Evolutionary conservation across 2,113 vertebrate species (phyloP).

Genomic region (Neotoma lepida): DNA sequence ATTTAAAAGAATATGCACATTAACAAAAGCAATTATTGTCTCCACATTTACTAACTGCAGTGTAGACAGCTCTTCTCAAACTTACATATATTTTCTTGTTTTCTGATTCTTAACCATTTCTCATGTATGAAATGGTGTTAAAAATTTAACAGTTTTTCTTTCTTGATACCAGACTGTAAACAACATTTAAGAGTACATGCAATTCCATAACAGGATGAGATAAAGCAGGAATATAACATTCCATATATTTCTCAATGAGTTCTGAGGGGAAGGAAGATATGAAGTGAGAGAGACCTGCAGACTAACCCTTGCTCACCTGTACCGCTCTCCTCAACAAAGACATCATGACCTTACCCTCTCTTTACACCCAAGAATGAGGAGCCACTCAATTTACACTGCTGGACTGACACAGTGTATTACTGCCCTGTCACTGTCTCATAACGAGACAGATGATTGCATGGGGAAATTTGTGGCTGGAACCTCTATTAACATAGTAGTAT

Average conservation of each 20-base stretch:
- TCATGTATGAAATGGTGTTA: not conserved
- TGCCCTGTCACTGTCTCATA: not conserved
- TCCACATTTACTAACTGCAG: not conserved
- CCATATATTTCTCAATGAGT: not conserved
- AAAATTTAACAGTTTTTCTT: not conserved
- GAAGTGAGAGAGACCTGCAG: not conserved
- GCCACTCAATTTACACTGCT: not conserved
- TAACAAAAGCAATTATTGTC: not conserved
- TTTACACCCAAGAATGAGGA: not conserved
- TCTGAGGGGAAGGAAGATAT: not conserved
- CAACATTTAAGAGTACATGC: not conserved
- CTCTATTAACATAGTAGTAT: not conserved
- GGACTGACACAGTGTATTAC: not conserved
- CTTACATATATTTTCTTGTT: not conserved
- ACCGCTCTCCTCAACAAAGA: too few species aligned
- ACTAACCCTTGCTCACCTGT: not conserved
- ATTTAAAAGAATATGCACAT: slow-evolving; percentile 65
- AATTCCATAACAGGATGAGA: slow-evolving; percentile 24
- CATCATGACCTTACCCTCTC: not conserved
- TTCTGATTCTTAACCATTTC: not conserved
- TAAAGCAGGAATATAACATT: not conserved
- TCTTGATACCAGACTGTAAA: not conserved
- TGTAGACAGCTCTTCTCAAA: slow-evolving; percentile 2
- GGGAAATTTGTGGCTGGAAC: slow-evolving; percentile 30
- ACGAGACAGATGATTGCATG: not conserved